Percentiles rank a stretch among this genome's conserved stretches.
These are phyloP conservation scores for Saxicola maurus DNA, from an alignment of 2,797 vertebrate species.

Conservation along the genomic window DNA sequence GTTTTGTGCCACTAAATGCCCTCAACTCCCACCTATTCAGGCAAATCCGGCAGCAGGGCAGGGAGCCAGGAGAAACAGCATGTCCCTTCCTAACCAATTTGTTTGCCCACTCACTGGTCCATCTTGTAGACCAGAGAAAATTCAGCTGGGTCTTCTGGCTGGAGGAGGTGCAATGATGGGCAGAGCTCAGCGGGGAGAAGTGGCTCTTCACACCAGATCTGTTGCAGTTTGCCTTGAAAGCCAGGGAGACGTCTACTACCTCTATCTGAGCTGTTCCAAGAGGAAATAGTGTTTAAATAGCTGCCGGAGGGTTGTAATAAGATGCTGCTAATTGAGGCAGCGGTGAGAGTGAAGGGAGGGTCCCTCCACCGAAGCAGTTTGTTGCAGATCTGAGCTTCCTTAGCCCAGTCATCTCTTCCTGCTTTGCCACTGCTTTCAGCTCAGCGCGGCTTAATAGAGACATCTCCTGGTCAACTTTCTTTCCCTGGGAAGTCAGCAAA, in stretches of 20 bases:
- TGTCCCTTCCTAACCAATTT: not conserved
- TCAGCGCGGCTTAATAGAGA: not conserved
- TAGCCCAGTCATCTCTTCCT: not conserved
- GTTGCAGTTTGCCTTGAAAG: not conserved
- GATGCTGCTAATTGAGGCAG: constrained; percentile 12
- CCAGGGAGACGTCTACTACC: not conserved
- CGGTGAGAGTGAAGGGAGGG: not conserved
- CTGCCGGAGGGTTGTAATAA: not conserved
- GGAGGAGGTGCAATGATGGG: not conserved
- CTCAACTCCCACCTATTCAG: not conserved
- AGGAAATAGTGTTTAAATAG: constrained; percentile 3
- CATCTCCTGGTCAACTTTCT: constrained; percentile 32
- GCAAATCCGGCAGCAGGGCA: not conserved
- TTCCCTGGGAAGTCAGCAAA: not conserved
- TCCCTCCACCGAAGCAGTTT: not conserved
- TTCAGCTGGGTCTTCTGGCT: not conserved
- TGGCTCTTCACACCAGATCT: not conserved
- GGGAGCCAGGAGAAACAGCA: not conserved
- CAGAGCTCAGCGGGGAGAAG: not conserved
- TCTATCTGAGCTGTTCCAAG: constrained; percentile 1
- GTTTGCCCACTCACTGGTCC: not conserved
- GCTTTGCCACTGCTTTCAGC: not conserved
- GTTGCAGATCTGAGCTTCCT: not conserved
- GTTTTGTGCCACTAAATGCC: not conserved
- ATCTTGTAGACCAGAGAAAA: not conserved